These are phyloP conservation scores for Hormaphis cornu DNA, from an alignment of 1,140 invertebrate species.

Conservation along the genomic window DNA sequence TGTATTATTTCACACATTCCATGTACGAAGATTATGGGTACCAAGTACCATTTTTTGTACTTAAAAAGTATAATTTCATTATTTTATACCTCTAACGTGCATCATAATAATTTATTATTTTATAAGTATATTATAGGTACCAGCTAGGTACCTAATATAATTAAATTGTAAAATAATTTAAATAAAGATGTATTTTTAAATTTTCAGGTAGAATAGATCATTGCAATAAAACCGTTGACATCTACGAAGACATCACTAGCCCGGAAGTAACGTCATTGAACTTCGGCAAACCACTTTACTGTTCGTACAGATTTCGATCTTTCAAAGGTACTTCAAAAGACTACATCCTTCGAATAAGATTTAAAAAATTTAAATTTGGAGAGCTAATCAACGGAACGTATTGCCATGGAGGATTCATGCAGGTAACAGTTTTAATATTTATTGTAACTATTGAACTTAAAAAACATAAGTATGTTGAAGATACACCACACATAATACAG, in stretches of 20 bases:
- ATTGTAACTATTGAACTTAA: not conserved
- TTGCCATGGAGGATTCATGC: slow-evolving; percentile 74
- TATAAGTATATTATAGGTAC: too few species aligned
- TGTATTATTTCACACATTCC: too few species aligned
- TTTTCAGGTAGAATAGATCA: slow-evolving; percentile 49
- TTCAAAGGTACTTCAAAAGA: slow-evolving; percentile 71
- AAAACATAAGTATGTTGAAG: too few species aligned
- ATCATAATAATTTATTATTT: too few species aligned
- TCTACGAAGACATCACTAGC: slow-evolving; percentile 79
- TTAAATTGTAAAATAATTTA: too few species aligned
- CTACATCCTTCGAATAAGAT: slow-evolving; percentile 78
- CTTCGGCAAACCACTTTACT: slow-evolving; percentile 70
- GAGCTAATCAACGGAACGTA: slow-evolving; percentile 72
- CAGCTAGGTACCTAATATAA: too few species aligned
- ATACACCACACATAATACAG: too few species aligned
- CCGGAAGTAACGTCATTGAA: slow-evolving; percentile 73
- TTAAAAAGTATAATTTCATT: too few species aligned
- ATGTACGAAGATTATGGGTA: too few species aligned
- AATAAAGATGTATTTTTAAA: too few species aligned
- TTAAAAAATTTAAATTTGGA: slow-evolving; percentile 87
- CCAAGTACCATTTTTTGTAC: too few species aligned
- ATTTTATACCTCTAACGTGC: too few species aligned
- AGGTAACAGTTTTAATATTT: slow-evolving; percentile 50
- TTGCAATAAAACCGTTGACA: slow-evolving; percentile 86
- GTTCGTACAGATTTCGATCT: slow-evolving; percentile 77